A percentile compares a stretch with the other conserved stretches of the same genome.
Conservation (phyloP, 2,113 vertebrate species). For the Chaetorhynchus papuensis region DNA sequence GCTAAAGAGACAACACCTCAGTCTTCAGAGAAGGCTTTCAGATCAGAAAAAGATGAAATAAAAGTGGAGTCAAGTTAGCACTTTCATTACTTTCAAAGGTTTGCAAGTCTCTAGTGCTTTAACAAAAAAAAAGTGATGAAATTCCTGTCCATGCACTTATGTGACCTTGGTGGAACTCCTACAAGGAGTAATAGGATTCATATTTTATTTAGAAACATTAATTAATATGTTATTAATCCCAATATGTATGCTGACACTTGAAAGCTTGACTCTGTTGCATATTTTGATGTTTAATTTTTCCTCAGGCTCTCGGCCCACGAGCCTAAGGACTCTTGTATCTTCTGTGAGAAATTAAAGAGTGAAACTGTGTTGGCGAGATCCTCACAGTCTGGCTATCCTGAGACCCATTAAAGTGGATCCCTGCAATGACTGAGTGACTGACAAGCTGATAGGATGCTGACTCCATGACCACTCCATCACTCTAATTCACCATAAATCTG, state of each 20-base stretch:
- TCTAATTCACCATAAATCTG: background rate
- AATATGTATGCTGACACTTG: background rate
- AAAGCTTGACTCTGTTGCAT: background rate
- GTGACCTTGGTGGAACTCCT: background rate
- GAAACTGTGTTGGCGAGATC: background rate
- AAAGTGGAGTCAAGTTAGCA: background rate
- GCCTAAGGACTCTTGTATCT: background rate
- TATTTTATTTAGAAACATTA: background rate
- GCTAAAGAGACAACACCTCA: background rate
- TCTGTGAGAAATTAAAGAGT: background rate
- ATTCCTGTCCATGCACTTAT: background rate
- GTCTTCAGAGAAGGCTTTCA: conserved; percentile 7
- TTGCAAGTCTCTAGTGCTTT: background rate
- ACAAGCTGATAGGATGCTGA: background rate
- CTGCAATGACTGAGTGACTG: background rate
- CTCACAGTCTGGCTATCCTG: background rate
- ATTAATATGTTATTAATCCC: background rate
- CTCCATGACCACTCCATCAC: background rate
- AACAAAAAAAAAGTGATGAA: background rate
- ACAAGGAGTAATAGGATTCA: background rate
- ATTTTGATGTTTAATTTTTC: background rate
- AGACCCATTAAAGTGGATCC: background rate
- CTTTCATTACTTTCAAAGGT: conserved; percentile 27
- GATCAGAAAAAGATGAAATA: background rate
- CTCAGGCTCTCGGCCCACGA: background rate